Evolutionary conservation across 2,797 vertebrate species (phyloP).

Genomic region (Pangasius macronema): DNA sequence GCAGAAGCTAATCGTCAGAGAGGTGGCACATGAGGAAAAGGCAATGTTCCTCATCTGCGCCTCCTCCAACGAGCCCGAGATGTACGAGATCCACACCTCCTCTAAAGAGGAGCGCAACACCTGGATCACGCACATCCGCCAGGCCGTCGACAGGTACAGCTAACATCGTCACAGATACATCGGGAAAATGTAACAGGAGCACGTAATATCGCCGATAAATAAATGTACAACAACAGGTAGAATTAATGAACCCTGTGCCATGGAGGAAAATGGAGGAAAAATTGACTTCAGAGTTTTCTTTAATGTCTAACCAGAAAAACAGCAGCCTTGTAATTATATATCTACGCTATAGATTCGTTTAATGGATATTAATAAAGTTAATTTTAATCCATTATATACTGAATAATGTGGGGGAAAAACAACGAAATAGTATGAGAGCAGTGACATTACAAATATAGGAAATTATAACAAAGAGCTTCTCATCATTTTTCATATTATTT

Average conservation of each 20-base stretch:
- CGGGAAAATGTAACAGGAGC: background rate
- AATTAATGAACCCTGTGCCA: background rate
- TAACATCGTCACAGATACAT: background rate
- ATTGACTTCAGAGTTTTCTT: background rate
- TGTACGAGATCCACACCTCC: conserved; percentile 85
- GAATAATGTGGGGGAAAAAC: background rate
- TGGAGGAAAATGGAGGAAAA: background rate
- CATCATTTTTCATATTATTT: background rate
- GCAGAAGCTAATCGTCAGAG: conserved; percentile 86
- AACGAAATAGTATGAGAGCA: background rate
- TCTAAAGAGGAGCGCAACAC: conserved; percentile 83
- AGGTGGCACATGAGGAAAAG: conserved; percentile 85
- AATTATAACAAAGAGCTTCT: background rate
- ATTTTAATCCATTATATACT: background rate
- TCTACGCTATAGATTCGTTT: background rate
- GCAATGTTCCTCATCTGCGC: conserved; percentile 89
- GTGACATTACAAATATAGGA: background rate
- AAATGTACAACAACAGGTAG: too few species aligned
- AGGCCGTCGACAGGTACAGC: conserved; percentile 80
- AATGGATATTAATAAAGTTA: background rate
- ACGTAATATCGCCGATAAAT: background rate
- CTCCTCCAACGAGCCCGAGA: conserved; percentile 81
- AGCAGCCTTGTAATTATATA: background rate
- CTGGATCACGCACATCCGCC: conserved; percentile 84
- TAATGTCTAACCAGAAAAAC: background rate